A percentile compares a stretch with the other conserved stretches of the same genome.
These are phyloP conservation scores for Enteromius argenteus DNA, from an alignment of 2,797 vertebrate species.

Conservation along the genomic window DNA sequence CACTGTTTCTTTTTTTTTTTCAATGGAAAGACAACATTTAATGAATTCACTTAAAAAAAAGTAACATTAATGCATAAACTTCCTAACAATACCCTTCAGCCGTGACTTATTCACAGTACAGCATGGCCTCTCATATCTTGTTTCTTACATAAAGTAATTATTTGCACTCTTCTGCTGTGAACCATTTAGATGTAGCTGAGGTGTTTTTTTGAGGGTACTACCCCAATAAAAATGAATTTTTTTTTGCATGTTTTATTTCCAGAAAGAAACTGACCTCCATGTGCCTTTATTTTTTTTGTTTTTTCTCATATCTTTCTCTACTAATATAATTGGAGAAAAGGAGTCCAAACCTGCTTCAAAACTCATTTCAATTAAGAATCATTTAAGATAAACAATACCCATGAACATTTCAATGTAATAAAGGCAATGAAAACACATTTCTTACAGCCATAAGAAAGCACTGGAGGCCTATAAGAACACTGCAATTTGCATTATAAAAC, in stretches of 20 bases:
- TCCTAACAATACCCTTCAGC: background rate
- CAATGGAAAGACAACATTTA: background rate
- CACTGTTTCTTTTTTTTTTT: background rate
- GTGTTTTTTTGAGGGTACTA: background rate
- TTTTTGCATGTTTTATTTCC: background rate
- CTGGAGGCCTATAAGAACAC: background rate
- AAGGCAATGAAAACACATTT: constrained; percentile 3
- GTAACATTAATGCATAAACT: background rate
- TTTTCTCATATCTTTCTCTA: constrained; percentile 3
- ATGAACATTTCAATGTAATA: background rate
- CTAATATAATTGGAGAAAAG: background rate
- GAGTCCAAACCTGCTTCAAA: background rate
- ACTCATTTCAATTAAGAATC: background rate
- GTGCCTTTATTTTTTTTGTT: background rate
- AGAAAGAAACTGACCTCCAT: background rate
- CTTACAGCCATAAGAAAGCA: constrained; percentile 8
- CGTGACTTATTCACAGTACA: background rate
- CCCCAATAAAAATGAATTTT: background rate
- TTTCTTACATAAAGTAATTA: background rate
- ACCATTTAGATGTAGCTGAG: background rate
- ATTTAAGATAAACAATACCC: background rate
- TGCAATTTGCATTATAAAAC: background rate
- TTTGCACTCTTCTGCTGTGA: background rate
- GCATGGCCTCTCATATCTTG: background rate
- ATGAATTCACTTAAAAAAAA: background rate